Evolutionary conservation across 2,113 vertebrate species (phyloP), one percentile per base, ranked within the genome.

Genomic region (Platichthys flesus): DNA sequence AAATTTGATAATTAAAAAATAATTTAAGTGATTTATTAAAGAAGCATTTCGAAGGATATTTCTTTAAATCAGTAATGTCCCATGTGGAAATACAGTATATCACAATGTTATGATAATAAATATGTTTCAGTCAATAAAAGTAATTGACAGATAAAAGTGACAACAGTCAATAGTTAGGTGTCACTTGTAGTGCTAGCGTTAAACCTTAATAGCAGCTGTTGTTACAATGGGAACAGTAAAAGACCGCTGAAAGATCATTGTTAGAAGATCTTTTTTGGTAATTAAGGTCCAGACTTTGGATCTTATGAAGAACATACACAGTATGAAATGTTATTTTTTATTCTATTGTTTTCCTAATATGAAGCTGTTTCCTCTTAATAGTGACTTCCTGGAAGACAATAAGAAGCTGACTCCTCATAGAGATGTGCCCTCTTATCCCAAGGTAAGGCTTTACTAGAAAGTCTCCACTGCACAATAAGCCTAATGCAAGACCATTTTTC

Each of bases 361-460:
- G 2, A 59, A 47, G 0, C 0, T 31, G 0, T 59, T 45, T 47
- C 24, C 59, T 80, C 58, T 55, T 35, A 1, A 9, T 45, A 96
- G 95, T 66, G 96, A 92, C 74, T 96, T 96, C 79, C 79, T 95
- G 87, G 96, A 97, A 13, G 95, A 95, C 76, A 89, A 83, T 55
- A 97, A 95, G 91, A 96, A 95, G 90, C 71, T 92, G 21, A 95
- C 92, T 5, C 95, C 96, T 21, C 88, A 89, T 1, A 88, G 96
- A 6, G 97, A 97, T 49, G 94, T 97, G 0, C 94, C 96, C 20
- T 90, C 95, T 9, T 97, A 97, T 57, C 95, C 96, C 63, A 98
- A 97, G 95, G 97, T 98, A 87, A 89, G 87, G 5, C 3, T 16
- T 23, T 40, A 6, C 37, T 37, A 40, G 14, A 56, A 56, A 21